Evolutionary conservation across 1,140 invertebrate species (phyloP), one percentile per base, ranked within the genome.

Genomic region (Leguminivora glycinivorella): DNA sequence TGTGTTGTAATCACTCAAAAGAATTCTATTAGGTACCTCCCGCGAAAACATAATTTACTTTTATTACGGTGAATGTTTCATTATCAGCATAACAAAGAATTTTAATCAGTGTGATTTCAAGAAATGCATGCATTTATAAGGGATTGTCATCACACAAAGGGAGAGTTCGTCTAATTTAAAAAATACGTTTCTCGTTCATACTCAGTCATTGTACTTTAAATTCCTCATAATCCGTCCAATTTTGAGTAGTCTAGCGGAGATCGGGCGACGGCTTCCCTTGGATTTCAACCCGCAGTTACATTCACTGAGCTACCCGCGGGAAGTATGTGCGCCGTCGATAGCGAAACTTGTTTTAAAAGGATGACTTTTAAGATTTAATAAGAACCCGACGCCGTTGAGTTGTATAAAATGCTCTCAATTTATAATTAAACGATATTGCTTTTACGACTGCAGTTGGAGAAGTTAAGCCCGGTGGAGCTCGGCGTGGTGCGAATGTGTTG

Each of bases 181-280:
- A 86, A 81, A 84, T 72, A 81, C 80, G 83, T 80, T 81, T 80
- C 72, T 83, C 85, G 81, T 88, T 88, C 83, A 88, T 87, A 89
- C 86, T 89, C 86, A 88, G 88, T 89, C 87, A 84, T 89, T 84
- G 86, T 81, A 79, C 80, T 89, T 87, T 88, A 88, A 89, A 91
- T 85, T 91, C 87, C 86, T 89, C 86, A 89, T 91, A 91, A 90
- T 91, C 87, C 89, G 81, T 85, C 83, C 88, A 90, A 91, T 91
- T 88, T 81, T 87, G 85, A 84, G 84, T 82, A 81, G 85, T 82
- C 76, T 83, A 80, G 85, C 74, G 80, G 79, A 79, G 81, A 82
- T 79, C 82, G 87, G 85, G 87, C 77, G 79, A 85, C 83, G 85
- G 86, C 84, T 90, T 87, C 83, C 85, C 76, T 72, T 81, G 85